Conservation (phyloP, 2,888 invertebrate genomes). For the Anoplius nigerrimus region DNA sequence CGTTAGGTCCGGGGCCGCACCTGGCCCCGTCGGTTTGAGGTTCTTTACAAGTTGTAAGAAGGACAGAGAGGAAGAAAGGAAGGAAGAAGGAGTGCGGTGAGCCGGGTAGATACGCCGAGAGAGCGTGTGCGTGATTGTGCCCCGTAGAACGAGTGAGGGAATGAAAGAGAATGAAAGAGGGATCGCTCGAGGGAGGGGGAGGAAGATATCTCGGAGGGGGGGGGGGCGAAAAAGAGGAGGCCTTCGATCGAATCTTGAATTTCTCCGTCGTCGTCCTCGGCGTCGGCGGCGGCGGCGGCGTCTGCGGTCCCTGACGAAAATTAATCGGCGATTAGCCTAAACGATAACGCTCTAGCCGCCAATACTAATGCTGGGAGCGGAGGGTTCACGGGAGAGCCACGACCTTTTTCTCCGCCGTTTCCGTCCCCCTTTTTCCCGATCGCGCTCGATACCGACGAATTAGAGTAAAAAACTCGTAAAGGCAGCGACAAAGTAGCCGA, state of each 20-base stretch:
- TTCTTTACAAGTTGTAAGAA: slow-evolving; percentile 33
- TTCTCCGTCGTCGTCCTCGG: slow-evolving; percentile 42
- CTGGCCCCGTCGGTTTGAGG: slow-evolving; percentile 63
- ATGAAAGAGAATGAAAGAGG: slow-evolving; percentile 13
- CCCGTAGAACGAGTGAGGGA: slow-evolving; percentile 11
- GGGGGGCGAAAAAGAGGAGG: slow-evolving; percentile 27
- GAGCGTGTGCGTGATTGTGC: slow-evolving; percentile 4
- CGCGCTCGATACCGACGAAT: too few relatives aligned
- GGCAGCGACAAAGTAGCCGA: too few relatives aligned
- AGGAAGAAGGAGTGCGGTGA: slow-evolving; percentile 27
- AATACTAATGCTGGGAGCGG: slow-evolving; percentile 9
- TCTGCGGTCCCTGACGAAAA: slow-evolving; percentile 38
- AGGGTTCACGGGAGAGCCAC: neutral
- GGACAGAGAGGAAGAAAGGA: slow-evolving; percentile 16
- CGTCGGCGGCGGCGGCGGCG: slow-evolving; percentile 13
- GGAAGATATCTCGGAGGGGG: neutral
- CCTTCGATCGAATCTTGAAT: slow-evolving; percentile 60
- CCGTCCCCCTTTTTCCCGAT: too few relatives aligned
- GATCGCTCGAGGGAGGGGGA: slow-evolving; percentile 8
- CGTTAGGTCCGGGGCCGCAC: slow-evolving; percentile 61
- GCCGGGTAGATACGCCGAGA: slow-evolving; percentile 23
- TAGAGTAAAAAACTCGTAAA: too few relatives aligned
- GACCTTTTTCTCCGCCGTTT: neutral
- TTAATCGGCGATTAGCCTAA: slow-evolving; percentile 56
- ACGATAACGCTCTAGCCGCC: slow-evolving; percentile 45